Conservation (phyloP, 2,797 vertebrate genomes). For the Helarctos malayanus region DNA sequence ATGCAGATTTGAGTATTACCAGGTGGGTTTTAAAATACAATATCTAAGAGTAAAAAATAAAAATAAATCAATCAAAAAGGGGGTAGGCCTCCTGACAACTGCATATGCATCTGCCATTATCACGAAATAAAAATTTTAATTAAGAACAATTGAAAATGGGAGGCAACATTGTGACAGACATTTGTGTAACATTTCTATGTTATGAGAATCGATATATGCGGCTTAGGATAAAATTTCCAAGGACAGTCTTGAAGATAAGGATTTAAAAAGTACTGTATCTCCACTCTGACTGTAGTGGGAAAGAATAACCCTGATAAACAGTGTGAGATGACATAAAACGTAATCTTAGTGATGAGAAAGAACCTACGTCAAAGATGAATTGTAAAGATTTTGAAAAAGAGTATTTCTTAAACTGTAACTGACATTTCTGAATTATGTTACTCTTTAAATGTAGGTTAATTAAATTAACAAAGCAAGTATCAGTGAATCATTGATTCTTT, state of each 20-base stretch:
- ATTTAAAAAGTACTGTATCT: not conserved
- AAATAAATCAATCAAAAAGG: not conserved
- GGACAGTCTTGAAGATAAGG: not conserved
- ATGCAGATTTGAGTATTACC: not conserved
- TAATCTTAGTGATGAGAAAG: not conserved
- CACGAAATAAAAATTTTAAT: conserved; percentile 24
- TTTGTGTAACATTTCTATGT: not conserved
- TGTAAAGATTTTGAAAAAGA: not conserved
- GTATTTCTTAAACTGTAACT: conserved; percentile 1
- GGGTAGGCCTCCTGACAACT: not conserved
- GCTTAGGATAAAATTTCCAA: not conserved
- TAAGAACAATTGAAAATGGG: not conserved
- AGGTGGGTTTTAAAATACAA: not conserved
- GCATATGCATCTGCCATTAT: not conserved
- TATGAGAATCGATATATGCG: not conserved
- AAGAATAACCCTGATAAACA: not conserved
- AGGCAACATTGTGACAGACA: not conserved
- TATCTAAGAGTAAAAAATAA: not conserved
- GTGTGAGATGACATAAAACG: not conserved
- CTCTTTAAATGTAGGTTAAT: not conserved
- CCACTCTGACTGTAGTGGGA: not conserved
- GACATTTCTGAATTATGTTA: not conserved
- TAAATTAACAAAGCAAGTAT: not conserved
- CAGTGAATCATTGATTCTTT: not conserved
- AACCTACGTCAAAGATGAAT: not conserved